phyloP scores from a whole-genome alignment of 2,797 vertebrate species.

The Onychomys arenicola region DNA sequence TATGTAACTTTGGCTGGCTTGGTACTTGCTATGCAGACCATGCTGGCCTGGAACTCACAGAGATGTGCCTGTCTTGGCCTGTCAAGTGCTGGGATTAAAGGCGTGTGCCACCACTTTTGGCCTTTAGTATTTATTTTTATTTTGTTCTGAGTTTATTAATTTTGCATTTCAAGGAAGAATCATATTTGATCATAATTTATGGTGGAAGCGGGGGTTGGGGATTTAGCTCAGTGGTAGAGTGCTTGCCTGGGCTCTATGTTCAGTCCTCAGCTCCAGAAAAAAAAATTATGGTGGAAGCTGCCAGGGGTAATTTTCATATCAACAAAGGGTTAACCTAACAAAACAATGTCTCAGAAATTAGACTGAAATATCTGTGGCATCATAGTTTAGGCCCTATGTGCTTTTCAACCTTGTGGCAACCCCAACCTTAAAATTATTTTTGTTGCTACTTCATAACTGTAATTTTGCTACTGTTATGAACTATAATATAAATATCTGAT shows the following conservation, averaged over 20 bases:
- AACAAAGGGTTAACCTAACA: background rate
- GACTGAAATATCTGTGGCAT: background rate
- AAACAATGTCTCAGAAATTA: slow-evolving; percentile 26
- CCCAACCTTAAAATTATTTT: background rate
- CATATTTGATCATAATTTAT: background rate
- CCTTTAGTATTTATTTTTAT: background rate
- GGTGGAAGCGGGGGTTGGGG: no score
- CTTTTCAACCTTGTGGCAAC: background rate
- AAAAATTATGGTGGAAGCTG: background rate
- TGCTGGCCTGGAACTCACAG: background rate
- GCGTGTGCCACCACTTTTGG: background rate
- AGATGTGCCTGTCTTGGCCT: background rate
- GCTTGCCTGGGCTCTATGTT: no score
- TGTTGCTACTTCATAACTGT: background rate
- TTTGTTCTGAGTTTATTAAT: background rate
- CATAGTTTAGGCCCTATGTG: background rate
- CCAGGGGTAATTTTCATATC: background rate
- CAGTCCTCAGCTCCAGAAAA: no score
- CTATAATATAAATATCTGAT: background rate
- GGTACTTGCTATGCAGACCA: background rate
- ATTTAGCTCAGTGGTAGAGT: no score
- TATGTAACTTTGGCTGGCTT: background rate
- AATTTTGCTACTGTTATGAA: background rate
- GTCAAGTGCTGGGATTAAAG: background rate
- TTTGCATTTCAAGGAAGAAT: background rate